Evolutionary conservation across 2,113 vertebrate genomes (phyloP).

Genomic region (Phocoena sinus): DNA sequence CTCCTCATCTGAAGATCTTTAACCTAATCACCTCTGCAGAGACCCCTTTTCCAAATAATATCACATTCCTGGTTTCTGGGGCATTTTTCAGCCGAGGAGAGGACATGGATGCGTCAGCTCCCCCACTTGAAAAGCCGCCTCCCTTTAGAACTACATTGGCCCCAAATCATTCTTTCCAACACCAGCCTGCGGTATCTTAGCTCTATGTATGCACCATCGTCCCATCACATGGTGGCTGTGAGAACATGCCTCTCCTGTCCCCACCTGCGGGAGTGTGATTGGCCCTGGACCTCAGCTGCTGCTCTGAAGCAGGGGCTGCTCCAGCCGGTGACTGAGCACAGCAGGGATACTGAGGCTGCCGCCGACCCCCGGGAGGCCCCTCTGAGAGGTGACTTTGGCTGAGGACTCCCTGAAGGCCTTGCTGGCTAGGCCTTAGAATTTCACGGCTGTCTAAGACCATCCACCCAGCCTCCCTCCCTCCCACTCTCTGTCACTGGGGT

Average conservation of each 20-base stretch:
- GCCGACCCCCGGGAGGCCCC: background rate
- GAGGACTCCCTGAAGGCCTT: background rate
- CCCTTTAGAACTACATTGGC: background rate
- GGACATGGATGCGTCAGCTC: background rate
- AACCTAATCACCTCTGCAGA: background rate
- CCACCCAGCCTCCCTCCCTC: background rate
- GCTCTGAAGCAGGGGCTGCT: background rate
- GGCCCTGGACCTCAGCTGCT: too few relatives aligned
- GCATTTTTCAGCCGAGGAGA: background rate
- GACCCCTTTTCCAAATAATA: background rate
- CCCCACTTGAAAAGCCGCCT: background rate
- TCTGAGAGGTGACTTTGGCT: background rate
- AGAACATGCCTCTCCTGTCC: background rate
- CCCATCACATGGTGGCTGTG: accelerated
- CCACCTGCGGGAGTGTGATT: background rate
- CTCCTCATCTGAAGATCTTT: background rate
- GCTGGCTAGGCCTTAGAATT: background rate
- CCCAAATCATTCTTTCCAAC: too few relatives aligned
- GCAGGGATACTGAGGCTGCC: background rate
- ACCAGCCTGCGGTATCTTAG: background rate
- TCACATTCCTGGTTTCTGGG: background rate
- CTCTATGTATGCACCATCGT: background rate
- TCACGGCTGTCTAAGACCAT: background rate
- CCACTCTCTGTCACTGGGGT: background rate
- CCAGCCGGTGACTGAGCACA: background rate